Percentiles rank a stretch among this genome's conserved stretches.
These are phyloP conservation scores for Darevskia nairensis DNA, from an alignment of 2,797 vertebrate genomes.

Conservation along the genomic window DNA sequence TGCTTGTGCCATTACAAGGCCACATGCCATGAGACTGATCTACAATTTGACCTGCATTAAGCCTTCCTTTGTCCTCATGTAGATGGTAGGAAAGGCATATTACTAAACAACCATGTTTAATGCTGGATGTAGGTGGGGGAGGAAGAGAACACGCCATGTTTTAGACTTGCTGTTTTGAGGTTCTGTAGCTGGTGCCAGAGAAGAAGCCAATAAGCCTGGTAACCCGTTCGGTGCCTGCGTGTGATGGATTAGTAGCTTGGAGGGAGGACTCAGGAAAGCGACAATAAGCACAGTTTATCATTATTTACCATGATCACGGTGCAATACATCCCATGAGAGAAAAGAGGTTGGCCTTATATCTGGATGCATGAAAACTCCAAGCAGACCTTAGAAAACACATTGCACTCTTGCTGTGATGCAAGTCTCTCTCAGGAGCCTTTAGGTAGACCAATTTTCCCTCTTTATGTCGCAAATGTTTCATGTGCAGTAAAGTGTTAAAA, in stretches of 20 bases:
- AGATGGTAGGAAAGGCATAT: neutral
- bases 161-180: no score
- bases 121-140: no score
- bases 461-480: neutral
- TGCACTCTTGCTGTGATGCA: neutral
- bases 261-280: no score
- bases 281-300: neutral
- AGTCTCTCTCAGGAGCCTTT: neutral
- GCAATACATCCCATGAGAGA: neutral
- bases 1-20: no score
- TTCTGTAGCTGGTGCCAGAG: no score
- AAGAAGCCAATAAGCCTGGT: no score
- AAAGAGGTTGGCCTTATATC: neutral
- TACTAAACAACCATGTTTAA: neutral
- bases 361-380: neutral
- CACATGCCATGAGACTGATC: neutral
- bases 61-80: neutral
- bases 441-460: neutral
- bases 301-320: neutral
- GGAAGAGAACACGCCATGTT: no score
- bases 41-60: neutral
- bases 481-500: neutral
- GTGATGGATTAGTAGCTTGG: no score
- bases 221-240: no score
- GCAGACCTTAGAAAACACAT: neutral